phyloP scores from a whole-genome alignment of 2,113 vertebrate species.

The Dicrurus megarhynchus region DNA sequence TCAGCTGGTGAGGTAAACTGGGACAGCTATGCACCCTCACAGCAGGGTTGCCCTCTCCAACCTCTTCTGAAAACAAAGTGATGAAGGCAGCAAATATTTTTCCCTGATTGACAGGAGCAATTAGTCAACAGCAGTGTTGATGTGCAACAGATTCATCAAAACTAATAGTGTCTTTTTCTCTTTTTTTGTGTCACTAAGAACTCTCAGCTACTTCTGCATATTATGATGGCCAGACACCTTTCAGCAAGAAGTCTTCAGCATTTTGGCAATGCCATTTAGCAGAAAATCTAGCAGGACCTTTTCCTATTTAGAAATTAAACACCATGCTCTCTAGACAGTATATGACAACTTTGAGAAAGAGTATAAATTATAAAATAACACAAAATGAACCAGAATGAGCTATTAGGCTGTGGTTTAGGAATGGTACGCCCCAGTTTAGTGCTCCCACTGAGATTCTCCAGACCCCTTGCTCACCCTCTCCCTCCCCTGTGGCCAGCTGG shows the following conservation, averaged over 20 bases:
- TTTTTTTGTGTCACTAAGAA: neutral
- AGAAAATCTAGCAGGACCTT: neutral
- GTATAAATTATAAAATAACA: neutral
- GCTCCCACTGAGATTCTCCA: neutral
- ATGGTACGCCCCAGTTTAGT: neutral
- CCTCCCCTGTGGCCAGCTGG: neutral
- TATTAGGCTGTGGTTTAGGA: neutral
- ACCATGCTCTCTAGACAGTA: neutral
- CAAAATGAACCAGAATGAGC: neutral
- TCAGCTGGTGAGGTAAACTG: neutral
- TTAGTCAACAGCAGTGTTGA: neutral
- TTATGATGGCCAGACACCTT: neutral
- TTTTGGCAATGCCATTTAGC: neutral
- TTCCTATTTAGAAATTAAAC: neutral
- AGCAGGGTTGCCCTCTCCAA: neutral
- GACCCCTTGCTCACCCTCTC: rapidly evolving
- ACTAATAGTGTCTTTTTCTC: neutral
- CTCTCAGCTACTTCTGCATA: neutral
- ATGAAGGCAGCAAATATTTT: neutral
- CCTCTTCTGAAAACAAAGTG: neutral
- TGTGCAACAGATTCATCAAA: neutral
- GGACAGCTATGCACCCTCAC: neutral
- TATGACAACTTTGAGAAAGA: neutral
- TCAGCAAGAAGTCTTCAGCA: neutral
- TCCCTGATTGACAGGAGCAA: neutral